These are phyloP conservation scores for Beris chalybata DNA, from an alignment of 2,888 invertebrate genomes.

Conservation along the genomic window DNA sequence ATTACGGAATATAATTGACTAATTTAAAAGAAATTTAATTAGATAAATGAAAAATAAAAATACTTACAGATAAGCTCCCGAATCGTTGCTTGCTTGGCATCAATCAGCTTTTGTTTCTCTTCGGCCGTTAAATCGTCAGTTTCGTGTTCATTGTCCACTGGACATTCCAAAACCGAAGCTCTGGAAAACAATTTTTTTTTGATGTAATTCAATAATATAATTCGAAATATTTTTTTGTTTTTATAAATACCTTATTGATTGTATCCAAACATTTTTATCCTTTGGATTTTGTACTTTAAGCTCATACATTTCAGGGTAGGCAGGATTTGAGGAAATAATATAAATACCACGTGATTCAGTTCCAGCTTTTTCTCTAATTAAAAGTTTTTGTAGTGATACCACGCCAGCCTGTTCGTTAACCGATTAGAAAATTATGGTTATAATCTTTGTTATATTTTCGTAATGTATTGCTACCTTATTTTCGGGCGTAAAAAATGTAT, in stretches of 20 bases:
- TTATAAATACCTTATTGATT: constrained; percentile 68
- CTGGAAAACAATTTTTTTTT: constrained; percentile 49
- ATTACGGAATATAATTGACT: not conserved
- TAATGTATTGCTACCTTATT: constrained; percentile 71
- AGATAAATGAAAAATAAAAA: constrained; percentile 21
- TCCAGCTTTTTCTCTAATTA: constrained; percentile 93
- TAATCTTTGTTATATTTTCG: not conserved
- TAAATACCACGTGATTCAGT: constrained; percentile 87
- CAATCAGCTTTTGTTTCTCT: constrained; percentile 74
- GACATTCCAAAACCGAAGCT: constrained; percentile 81
- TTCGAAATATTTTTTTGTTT: no score
- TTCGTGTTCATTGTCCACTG: constrained; percentile 72
- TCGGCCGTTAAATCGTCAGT: constrained; percentile 73
- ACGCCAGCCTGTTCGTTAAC: constrained; percentile 75
- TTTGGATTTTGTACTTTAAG: constrained; percentile 84
- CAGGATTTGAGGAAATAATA: constrained; percentile 88
- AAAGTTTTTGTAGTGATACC: constrained; percentile 85
- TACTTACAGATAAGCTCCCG: constrained; percentile 76
- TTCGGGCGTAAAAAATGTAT: constrained; percentile 89
- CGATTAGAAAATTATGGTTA: not conserved
- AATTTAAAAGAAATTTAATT: not conserved
- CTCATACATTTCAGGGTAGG: constrained; percentile 96
- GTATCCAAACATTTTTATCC: constrained; percentile 89
- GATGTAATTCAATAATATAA: no score
- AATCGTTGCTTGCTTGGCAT: constrained; percentile 77